phyloP scores from a whole-genome alignment of 1,140 invertebrate species.

The Diachasmimorpha longicaudata region DNA sequence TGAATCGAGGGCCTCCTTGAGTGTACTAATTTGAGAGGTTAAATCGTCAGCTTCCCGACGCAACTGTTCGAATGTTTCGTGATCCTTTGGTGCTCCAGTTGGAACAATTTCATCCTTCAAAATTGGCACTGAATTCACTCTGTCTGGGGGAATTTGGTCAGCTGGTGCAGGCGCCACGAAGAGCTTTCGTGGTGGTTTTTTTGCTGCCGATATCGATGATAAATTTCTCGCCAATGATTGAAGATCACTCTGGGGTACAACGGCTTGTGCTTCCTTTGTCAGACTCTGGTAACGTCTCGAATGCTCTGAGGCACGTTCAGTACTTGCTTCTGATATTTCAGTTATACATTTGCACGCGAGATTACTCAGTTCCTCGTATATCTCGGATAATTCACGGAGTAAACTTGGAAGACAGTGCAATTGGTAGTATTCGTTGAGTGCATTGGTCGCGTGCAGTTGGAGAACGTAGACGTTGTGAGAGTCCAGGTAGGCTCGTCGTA shows the following conservation, averaged over 20 bases:
- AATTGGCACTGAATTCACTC: constrained; percentile 62
- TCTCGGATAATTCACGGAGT: constrained; percentile 52
- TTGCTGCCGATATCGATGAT: constrained; percentile 1
- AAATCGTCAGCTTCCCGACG: constrained; percentile 82
- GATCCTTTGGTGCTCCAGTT: constrained; percentile 71
- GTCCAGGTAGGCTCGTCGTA: constrained; percentile 81
- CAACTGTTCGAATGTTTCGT: constrained; percentile 78
- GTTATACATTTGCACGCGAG: constrained; percentile 53
- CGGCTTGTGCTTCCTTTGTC: constrained; percentile 45
- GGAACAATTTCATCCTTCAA: constrained; percentile 85
- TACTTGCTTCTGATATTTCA: constrained; percentile 49
- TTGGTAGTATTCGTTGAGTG: constrained; percentile 75
- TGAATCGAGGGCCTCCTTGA: constrained; percentile 85
- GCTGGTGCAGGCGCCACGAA: constrained; percentile 56
- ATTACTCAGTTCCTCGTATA: constrained; percentile 55
- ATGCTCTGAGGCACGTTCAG: constrained; percentile 48
- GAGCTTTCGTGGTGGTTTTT: constrained; percentile 49
- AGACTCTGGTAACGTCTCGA: constrained; percentile 49
- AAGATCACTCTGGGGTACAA: constrained; percentile 48
- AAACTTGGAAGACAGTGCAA: constrained; percentile 51
- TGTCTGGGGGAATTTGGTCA: constrained; percentile 50
- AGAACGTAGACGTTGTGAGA: constrained; percentile 93
- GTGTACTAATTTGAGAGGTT: constrained; percentile 83
- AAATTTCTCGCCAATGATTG: constrained; percentile 51
- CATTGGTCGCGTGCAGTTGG: constrained; percentile 90